Evolutionary conservation across 1,140 invertebrate genomes (phyloP), one percentile per base, ranked within the genome.

Genomic region (Elymnias hypermnestra): DNA sequence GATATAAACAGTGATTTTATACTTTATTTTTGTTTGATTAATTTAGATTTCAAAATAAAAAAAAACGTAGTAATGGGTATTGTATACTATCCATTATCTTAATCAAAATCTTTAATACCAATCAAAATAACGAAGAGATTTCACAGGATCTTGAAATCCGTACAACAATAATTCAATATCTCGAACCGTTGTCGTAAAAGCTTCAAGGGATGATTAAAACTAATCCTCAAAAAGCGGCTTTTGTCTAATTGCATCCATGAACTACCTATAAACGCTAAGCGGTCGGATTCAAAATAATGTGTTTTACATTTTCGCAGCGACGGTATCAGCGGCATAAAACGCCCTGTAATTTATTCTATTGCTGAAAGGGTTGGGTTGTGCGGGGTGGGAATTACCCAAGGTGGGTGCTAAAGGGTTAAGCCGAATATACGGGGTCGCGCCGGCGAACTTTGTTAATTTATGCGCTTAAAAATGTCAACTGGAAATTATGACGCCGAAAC

Each of bases 351-450:
- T 81, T 84, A 84, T 84, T 84, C 81, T 84, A 84, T 83, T 84
- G 78, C 78, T 84, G 81, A 84, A 84, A 84, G 81, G 81, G 81
- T 84, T 69, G 77, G 73, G 78, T 66, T 65, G 63, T 33, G 60
- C 71, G 60, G 78, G 77, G 81, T 78, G 76, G 81, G 78, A 81
- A 83, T 83, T 83, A 83, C 76, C 81, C 81, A 83, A 84, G 81
- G 81, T 84, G 81, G 81, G 81, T 81, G 81, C 73, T 83, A 84
- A 83, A 84, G 81, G 81, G 81, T 84, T 84, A 84, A 84, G 81
- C 81, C 70, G 72, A 72, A 81, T 81, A 76, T 79, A 83, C 77
- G 81, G 74, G 75, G 72, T 76, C 75, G 72, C 68, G 74, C 63
- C 72, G 72, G 63, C 76, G 73, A 83, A 84, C 75, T 84, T 84